Percentiles rank a stretch among this genome's conserved stretches.
These are phyloP conservation scores for Pachydiplax longipennis DNA, from an alignment of 2,888 invertebrate genomes.

Conservation along the genomic window DNA sequence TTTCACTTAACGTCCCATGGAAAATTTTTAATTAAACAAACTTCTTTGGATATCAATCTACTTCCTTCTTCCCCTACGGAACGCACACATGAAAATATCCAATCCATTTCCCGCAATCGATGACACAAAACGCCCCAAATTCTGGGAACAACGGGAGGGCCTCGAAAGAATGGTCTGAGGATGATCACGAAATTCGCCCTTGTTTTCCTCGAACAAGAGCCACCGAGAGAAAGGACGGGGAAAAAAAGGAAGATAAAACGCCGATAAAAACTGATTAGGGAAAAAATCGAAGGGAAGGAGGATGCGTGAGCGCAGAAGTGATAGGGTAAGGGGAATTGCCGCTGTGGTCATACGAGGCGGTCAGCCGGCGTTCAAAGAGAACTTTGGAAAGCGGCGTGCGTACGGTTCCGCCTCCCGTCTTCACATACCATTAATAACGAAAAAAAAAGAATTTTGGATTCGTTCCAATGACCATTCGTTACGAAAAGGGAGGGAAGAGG, in stretches of 20 bases:
- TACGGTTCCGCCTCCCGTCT: conserved; percentile 2
- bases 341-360: conserved; percentile 6
- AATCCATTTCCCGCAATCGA: background rate
- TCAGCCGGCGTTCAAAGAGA: background rate
- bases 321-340: conserved; percentile 1
- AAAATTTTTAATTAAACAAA: too few relatives aligned
- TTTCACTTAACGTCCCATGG: too few relatives aligned
- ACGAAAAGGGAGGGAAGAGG: background rate
- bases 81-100: background rate
- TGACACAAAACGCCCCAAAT: background rate
- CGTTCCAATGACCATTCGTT: conserved; percentile 10
- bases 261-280: background rate
- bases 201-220: conserved; percentile 50
- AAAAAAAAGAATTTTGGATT: background rate
- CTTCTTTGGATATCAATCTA: background rate
- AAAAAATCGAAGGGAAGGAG: conserved; percentile 25
- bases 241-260: background rate
- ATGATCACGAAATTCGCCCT: conserved; percentile 45
- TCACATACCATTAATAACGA: conserved; percentile 22
- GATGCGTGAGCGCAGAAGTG: conserved; percentile 12
- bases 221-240: background rate
- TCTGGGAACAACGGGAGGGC: background rate
- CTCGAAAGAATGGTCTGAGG: background rate
- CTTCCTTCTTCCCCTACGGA: background rate
- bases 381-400: background rate